Conservation (phyloP, 35 echinoderm and acorn worm genomes). For the Stichopus chloronotus region DNA sequence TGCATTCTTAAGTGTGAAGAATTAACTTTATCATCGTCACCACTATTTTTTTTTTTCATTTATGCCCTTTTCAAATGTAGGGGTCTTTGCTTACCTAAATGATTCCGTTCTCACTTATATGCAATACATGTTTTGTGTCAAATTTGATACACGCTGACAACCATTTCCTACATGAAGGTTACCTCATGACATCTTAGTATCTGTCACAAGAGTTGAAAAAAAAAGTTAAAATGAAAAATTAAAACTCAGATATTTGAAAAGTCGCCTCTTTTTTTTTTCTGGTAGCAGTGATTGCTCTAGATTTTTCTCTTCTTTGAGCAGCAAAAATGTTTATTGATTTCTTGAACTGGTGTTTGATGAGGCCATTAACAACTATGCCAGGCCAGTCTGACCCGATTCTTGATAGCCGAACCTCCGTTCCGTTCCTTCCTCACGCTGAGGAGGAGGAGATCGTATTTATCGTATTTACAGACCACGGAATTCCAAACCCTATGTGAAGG, state of each 20-base stretch:
- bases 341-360: constrained; percentile 11
- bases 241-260: background rate
- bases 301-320: background rate
- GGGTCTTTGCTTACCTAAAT: too few relatives aligned
- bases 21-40: too few relatives aligned
- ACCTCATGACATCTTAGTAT: background rate
- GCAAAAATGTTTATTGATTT: background rate
- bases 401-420: background rate
- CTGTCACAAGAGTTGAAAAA: background rate
- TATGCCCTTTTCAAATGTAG: too few relatives aligned
- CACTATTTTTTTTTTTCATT: too few relatives aligned
- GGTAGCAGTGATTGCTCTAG: background rate
- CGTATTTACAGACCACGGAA: constrained; percentile 20
- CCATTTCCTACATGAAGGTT: background rate
- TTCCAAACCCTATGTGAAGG: constrained; percentile 32
- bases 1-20: too few relatives aligned
- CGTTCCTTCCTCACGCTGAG: background rate
- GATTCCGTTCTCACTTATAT: background rate
- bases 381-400: constrained; percentile 20
- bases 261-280: background rate
- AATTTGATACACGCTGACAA: background rate
- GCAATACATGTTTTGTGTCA: background rate
- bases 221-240: background rate
- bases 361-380: constrained; percentile 28
- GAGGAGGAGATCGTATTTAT: constrained; percentile 22